Evolutionary conservation across 1,140 invertebrate species (phyloP), one percentile per base, ranked within the genome.

Genomic region (Luehdorfia chinensis): DNA sequence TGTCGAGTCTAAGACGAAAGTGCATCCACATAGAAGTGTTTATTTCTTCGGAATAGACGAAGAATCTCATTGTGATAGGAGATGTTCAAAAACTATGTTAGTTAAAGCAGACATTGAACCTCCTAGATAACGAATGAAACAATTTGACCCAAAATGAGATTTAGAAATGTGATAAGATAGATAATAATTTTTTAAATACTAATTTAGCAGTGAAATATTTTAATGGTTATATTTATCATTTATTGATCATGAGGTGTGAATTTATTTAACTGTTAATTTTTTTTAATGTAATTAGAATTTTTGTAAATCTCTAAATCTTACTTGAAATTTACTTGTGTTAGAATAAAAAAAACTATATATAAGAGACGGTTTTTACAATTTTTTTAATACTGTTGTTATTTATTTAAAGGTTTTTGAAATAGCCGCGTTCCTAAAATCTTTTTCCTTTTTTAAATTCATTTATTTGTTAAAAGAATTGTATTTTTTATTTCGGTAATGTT

Each of bases 101-200:
- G 77, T 80, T 11, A 69, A 59, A 7, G 80, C 77, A 0, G 80
- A 84, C 9, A 50, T 84, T 1, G 80, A 84, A 27, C 55, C 66
- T 1, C 67, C 66, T 34, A 84, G 79, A 71, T 84, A 80, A 74
- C 75, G 28, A 12, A 31, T 11, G 6, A 44, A 46, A 57, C 32
- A n/a, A 41, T 43, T 43, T 39, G 34, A 32, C 23, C 37, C 7
- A 13, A 34, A 1, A 9, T 18, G 3, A 39, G 14, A 14, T 25
- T 12, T 43, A 41, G 37, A 16, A 7, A 30, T 43, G 39, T 43
- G 39, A 43, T 41, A 28, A 41, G 37, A 28, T 43, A 43, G 39
- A 43, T 43, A 43, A 30, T 43, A 43, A 43, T 30, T 16, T 16
- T 30, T 28, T 43, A 8, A 28, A 28, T 30, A 41, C 12, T 9